Base-by-base conservation (phyloP, 2,113 vertebrate genomes). In the Otocyon megalotis region DNA sequence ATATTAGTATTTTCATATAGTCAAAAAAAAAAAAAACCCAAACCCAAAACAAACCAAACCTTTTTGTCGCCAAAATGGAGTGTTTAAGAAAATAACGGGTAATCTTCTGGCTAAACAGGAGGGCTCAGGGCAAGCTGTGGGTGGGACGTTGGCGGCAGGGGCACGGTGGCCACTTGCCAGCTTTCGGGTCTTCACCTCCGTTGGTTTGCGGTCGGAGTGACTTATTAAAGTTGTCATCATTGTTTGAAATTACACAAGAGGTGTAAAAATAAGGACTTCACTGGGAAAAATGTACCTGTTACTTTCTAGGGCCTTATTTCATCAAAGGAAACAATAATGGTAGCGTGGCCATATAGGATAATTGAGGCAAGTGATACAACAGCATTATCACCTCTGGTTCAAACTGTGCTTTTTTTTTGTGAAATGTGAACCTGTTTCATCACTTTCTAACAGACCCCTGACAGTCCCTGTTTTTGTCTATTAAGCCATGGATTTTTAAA, bases 401-500 rank as follows among this genome's bases (percentile, higher is more conserved):
- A 62, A 97, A 92, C 35, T 32, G 71, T 0, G 0, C 82, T 94
- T 94, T 43, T 94, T 43, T 43, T 43, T 84, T 81, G 96, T 0
- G 22, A 86, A 96, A 88, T 35, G 88, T 88, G 92, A 92, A 96
- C 97, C n/a, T 82, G 79, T 17, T 91, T 97, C 87, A 60, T 97
- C 96, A 91, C 83, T 98, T 98, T 97, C 67, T 84, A 95, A 96
- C 63, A 93, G 96, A 97, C 90, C 48, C 54, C 93, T 62, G 71
- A 84, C 80, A 97, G 98, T 79, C 97, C 96, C 74, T 43, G 72
- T 97, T 97, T 98, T 98, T 98, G 96, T 93, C 97, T 94, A 96
- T 96, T 92, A 97, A 98, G 97, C 93, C 93, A 20, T 83, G 50
- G 65, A 74, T 97, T 97, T 97, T 97, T 96, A 71, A 26, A 28